Evolutionary conservation across 2,888 invertebrate genomes (phyloP), one percentile per base, ranked within the genome.

Genomic region (Megastigmus dorsalis): DNA sequence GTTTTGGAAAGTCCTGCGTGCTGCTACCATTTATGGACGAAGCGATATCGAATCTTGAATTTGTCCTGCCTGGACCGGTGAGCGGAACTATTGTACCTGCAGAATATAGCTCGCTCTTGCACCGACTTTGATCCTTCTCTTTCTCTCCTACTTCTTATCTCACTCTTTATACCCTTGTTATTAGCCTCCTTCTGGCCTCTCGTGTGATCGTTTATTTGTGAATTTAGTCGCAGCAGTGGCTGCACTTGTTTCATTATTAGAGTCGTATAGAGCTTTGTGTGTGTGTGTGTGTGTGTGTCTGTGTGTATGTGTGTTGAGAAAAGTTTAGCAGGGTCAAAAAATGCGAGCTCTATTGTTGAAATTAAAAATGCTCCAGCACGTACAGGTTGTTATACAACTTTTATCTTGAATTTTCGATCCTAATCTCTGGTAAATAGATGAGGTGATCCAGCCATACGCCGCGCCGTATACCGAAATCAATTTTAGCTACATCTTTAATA

Each of bases 31-130:
- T 74, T 55, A 57, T 50, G 28, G 26, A n/a, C n/a, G 43, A 43
- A 48, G 43, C 62, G 73, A 74, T n/a, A n/a, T 74, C 41, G 45
- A 48, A 74, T 74, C 73, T 74, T 20, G 30, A 54, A 36, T 67
- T 73, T 74, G 73, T 62, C 73, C 62, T 18, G 10, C 54, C 41
- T 30, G 10, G 26, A 26, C 41, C n/a, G n/a, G 26, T 41, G 23
- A 28, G 65, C 4, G 63, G 55, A 63, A 48, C 45, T 33, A 59
- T 71, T 55, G 36, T 55, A 26, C 55, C 23, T 45, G 6, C 30
- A 15, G 38, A 60, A 15, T 54, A 20, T 18, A 15, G 13, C 26
- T 18, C 26, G 13, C 26, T 20, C 59, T 48, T 54, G 7, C 57
- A 26, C 41, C 55, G n/a, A 55, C n/a, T n/a, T n/a, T n/a, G n/a